Conservation (phyloP, 1,140 invertebrate species). For the Cyclargus thomasi region DNA sequence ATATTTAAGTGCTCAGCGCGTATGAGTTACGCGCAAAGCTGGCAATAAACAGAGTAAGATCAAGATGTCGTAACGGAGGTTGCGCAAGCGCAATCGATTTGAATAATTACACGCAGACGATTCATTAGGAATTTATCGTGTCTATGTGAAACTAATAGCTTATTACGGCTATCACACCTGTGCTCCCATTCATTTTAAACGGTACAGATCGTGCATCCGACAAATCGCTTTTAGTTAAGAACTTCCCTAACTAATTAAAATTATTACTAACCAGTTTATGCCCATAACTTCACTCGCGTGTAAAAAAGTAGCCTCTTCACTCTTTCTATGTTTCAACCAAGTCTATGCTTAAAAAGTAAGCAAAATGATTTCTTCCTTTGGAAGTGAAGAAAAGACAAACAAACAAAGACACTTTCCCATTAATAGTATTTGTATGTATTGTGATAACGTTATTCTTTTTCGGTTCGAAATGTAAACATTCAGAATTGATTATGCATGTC, state of each 20-base stretch:
- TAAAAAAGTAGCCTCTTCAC: too few relatives aligned
- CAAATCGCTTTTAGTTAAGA: not conserved
- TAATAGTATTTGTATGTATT: too few relatives aligned
- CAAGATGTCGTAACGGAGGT: constrained; percentile 5
- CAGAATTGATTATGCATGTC: too few relatives aligned
- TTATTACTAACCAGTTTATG: too few relatives aligned
- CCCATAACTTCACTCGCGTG: too few relatives aligned
- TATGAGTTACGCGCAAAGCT: not conserved
- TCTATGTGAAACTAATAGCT: constrained; percentile 10
- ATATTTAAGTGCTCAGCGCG: not conserved
- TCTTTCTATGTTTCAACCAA: too few relatives aligned
- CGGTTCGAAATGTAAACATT: too few relatives aligned
- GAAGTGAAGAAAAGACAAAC: too few relatives aligned
- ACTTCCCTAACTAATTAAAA: not conserved
- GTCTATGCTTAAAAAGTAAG: too few relatives aligned
- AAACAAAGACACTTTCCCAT: too few relatives aligned
- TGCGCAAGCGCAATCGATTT: not conserved
- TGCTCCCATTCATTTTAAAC: not conserved
- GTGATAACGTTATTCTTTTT: too few relatives aligned
- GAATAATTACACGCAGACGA: constrained; percentile 13
- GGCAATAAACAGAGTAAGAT: not conserved
- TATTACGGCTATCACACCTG: constrained; percentile 1
- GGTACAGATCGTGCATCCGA: not conserved
- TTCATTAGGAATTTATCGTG: not conserved
- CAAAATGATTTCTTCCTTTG: too few relatives aligned